Evolutionary conservation across 2,113 vertebrate species (phyloP).

Genomic region (Myrmecophaga tridactyla): DNA sequence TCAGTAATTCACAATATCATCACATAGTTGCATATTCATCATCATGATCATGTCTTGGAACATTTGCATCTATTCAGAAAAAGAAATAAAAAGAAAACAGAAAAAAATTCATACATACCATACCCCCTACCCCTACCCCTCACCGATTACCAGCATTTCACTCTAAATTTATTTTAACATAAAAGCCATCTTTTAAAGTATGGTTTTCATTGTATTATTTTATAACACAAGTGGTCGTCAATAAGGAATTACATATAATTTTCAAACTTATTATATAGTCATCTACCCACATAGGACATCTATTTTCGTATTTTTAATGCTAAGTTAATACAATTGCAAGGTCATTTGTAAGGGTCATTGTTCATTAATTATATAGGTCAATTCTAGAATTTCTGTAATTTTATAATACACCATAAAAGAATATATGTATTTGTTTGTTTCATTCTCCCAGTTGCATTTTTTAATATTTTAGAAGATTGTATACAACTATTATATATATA

Average conservation of each 20-base stretch:
- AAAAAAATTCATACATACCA: too few relatives aligned
- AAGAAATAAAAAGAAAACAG: too few relatives aligned
- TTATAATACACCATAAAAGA: conserved; percentile 8
- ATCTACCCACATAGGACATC: background rate
- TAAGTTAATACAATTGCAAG: conserved; percentile 7
- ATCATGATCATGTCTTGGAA: too few relatives aligned
- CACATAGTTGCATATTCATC: too few relatives aligned
- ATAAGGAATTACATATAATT: conserved; percentile 5
- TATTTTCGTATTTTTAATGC: conserved; percentile 15
- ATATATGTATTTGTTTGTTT: background rate
- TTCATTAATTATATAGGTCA: conserved; percentile 23
- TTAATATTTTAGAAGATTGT: background rate
- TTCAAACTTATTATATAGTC: conserved; percentile 14
- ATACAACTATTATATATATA: too few relatives aligned
- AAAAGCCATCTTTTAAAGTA: background rate
- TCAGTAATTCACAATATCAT: too few relatives aligned
- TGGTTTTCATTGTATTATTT: background rate
- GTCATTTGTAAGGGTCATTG: conserved; percentile 4
- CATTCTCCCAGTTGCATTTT: background rate
- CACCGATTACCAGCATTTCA: too few relatives aligned
- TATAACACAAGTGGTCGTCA: background rate
- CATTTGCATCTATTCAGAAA: too few relatives aligned
- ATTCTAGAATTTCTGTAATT: conserved; percentile 41
- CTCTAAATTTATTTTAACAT: too few relatives aligned
- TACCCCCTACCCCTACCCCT: too few relatives aligned